Percentiles rank a stretch among this genome's conserved stretches.
These are phyloP conservation scores for Meandrina meandrites DNA, from an alignment of 92 coral and sea anemone species.

Conservation along the genomic window DNA sequence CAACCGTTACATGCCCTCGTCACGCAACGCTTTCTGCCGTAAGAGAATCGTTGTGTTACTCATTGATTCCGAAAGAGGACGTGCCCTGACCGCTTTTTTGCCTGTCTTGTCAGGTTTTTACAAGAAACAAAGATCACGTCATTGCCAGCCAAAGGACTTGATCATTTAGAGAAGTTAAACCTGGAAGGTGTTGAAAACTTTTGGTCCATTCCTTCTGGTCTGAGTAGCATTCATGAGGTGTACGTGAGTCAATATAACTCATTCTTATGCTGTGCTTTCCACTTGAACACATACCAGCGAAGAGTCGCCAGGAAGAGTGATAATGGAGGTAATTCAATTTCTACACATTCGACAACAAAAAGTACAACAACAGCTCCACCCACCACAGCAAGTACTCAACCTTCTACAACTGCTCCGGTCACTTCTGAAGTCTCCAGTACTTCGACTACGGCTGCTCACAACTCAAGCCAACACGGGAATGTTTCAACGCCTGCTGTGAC, in stretches of 20 bases:
- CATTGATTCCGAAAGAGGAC: not conserved
- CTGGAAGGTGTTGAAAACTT: slow-evolving; percentile 61
- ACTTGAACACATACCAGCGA: slow-evolving; percentile 39
- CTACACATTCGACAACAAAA: not conserved
- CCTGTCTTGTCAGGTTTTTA: slow-evolving; percentile 56
- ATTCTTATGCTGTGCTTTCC: slow-evolving; percentile 86
- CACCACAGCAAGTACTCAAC: not conserved
- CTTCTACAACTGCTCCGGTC: not conserved
- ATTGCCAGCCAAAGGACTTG: slow-evolving; percentile 76
- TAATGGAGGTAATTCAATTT: not conserved
- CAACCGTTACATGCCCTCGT: not conserved
- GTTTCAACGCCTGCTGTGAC: slow-evolving; percentile 25
- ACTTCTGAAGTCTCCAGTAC: not conserved
- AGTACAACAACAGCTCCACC: not conserved
- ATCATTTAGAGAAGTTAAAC: slow-evolving; percentile 53
- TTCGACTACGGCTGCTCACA: not conserved
- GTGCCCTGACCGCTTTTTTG: not conserved
- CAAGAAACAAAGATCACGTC: slow-evolving; percentile 74
- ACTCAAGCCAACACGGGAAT: slow-evolving; percentile 19
- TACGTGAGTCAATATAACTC: slow-evolving; percentile 76
- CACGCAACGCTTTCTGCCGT: not conserved
- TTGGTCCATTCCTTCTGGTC: slow-evolving; percentile 75
- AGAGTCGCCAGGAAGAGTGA: not conserved
- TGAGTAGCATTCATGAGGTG: slow-evolving; percentile 61
- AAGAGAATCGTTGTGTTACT: not conserved